Conservation (phyloP, 2,888 invertebrate genomes). For the Eupithecia inturbata region DNA sequence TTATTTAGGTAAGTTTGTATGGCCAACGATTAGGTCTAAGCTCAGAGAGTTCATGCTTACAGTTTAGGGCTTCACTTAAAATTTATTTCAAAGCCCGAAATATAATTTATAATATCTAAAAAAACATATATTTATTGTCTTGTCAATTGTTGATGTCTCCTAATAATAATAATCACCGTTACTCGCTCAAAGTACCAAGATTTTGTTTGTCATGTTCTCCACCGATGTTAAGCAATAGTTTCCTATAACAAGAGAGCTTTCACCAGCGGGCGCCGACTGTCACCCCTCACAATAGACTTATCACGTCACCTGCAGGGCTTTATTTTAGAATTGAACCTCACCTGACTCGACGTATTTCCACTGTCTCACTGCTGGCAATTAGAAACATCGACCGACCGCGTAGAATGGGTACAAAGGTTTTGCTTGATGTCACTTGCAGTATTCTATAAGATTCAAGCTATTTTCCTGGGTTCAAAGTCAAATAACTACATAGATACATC, state of each 20-base stretch:
- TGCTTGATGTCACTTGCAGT: neutral
- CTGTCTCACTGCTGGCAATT: neutral
- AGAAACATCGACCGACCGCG: neutral
- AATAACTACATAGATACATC: no score
- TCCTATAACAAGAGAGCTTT: neutral
- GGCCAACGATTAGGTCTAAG: no score
- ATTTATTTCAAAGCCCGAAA: no score
- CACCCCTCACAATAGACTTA: conserved; percentile 28
- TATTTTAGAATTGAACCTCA: conserved; percentile 24
- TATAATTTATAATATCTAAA: no score
- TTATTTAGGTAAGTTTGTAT: no score
- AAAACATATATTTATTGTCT: no score
- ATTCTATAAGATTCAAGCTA: neutral
- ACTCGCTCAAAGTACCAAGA: neutral
- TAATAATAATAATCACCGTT: neutral
- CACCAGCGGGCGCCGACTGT: conserved; percentile 16
- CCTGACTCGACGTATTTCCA: neutral
- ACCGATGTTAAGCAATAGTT: neutral
- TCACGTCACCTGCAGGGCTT: conserved; percentile 32
- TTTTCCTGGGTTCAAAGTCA: no score
- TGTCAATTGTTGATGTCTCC: neutral
- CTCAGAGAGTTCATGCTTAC: no score
- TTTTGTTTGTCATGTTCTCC: neutral
- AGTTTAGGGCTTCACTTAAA: no score
- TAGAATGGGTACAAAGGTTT: neutral